These are phyloP conservation scores for Herminia tarsipennalis DNA, from an alignment of 2,888 invertebrate species.

Conservation along the genomic window DNA sequence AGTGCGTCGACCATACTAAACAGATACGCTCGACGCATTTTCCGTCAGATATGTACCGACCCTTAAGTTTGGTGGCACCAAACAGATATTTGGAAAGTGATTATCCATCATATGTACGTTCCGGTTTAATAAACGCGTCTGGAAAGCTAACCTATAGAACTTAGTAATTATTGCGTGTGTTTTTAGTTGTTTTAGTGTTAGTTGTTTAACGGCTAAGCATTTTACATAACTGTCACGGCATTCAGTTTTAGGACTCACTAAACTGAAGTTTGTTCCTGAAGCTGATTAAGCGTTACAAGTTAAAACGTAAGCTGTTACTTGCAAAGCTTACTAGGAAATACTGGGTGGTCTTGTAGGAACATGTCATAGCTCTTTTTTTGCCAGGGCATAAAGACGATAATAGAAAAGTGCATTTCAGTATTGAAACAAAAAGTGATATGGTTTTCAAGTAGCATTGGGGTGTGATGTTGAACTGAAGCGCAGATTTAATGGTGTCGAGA, in stretches of 20 bases:
- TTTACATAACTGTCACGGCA: not conserved
- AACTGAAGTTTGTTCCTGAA: not conserved
- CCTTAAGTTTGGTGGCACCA: no score
- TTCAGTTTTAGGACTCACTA: not conserved
- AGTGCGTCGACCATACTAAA: no score
- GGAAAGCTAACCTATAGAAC: no score
- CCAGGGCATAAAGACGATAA: not conserved
- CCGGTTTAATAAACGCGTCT: no score
- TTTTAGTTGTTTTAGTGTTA: no score
- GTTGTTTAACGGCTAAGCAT: no score
- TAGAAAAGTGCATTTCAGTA: not conserved
- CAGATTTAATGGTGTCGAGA: slow-evolving; percentile 21
- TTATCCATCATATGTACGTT: no score
- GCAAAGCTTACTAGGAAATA: not conserved
- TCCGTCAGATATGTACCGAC: no score
- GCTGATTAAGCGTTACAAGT: not conserved
- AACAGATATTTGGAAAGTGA: no score
- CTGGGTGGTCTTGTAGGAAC: slow-evolving; percentile 2
- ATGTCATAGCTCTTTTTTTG: not conserved
- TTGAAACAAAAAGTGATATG: not conserved
- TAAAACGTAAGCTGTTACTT: not conserved
- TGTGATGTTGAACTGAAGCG: slow-evolving; percentile 16
- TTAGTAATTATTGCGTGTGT: no score
- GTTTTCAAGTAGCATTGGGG: slow-evolving; percentile 2
- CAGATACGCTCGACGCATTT: no score